Conservation (phyloP, 1,140 invertebrate genomes). For the Samia ricini region DNA sequence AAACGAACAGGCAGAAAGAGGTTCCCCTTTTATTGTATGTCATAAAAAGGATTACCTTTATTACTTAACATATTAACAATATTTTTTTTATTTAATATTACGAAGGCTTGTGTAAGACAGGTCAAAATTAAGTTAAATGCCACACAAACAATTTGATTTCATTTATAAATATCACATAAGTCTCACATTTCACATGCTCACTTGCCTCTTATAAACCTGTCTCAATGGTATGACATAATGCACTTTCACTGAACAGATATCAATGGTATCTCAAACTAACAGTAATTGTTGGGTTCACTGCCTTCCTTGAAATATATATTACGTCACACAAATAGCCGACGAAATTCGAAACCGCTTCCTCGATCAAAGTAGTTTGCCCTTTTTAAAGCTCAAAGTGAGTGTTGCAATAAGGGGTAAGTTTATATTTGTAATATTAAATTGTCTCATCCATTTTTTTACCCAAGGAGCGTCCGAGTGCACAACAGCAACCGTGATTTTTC, state of each 20-base stretch:
- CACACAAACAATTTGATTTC: neutral
- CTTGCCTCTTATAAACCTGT: neutral
- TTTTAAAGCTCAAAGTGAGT: too few relatives aligned
- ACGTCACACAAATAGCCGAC: neutral
- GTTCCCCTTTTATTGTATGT: too few relatives aligned
- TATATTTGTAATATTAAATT: too few relatives aligned
- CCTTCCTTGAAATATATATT: constrained; percentile 2
- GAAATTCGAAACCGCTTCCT: neutral
- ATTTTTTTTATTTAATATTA: too few relatives aligned
- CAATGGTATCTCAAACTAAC: neutral
- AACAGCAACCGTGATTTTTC: too few relatives aligned
- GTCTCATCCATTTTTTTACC: too few relatives aligned
- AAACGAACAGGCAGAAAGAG: too few relatives aligned
- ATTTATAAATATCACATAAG: constrained; percentile 4
- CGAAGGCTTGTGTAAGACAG: neutral
- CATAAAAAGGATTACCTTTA: too few relatives aligned
- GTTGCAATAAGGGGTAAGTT: too few relatives aligned
- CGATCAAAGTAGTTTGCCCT: neutral
- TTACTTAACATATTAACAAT: too few relatives aligned
- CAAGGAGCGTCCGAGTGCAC: too few relatives aligned
- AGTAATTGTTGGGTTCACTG: neutral
- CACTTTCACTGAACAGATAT: constrained; percentile 5
- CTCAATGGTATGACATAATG: constrained; percentile 2
- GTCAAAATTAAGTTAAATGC: neutral
- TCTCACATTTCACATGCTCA: neutral